A percentile compares a stretch with the other conserved stretches of the same genome.
These are phyloP conservation scores for Frankliniella intonsa DNA, from an alignment of 2,888 invertebrate species.

Conservation along the genomic window DNA sequence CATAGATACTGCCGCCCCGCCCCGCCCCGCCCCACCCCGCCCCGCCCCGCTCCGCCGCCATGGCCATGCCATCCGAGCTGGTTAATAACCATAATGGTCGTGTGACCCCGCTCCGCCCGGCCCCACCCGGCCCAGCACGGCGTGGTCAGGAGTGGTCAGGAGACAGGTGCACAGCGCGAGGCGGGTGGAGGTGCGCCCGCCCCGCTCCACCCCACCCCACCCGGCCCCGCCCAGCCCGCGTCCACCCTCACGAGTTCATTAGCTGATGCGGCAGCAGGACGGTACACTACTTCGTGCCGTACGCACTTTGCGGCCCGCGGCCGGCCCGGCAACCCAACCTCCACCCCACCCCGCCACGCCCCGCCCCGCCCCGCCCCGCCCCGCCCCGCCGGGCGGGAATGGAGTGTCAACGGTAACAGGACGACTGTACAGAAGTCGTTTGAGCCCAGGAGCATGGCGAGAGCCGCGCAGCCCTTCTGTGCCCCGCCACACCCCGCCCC, in stretches of 20 bases:
- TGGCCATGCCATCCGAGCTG: not conserved
- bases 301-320: not conserved
- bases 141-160: not conserved
- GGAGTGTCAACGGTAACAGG: too few relatives aligned
- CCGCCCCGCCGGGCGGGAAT: too few relatives aligned
- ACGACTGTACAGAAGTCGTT: too few relatives aligned
- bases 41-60: not conserved
- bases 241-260: not conserved
- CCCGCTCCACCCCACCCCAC: too few relatives aligned
- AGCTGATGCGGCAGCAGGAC: not conserved
- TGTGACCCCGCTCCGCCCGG: not conserved
- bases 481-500: not conserved
- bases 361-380: too few relatives aligned
- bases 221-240: too few relatives aligned
- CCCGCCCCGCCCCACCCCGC: too few relatives aligned
- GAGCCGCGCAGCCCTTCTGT: not conserved
- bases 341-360: too few relatives aligned
- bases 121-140: not conserved
- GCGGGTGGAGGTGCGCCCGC: not conserved
- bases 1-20: not conserved
- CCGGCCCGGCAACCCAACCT: too few relatives aligned
- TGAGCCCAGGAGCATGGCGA: not conserved
- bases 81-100: conserved; percentile 1
- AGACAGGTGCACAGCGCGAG: not conserved
- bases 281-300: too few relatives aligned